Evolutionary conservation across 1,140 invertebrate genomes (phyloP).

Genomic region (Trichoplusia ni): DNA sequence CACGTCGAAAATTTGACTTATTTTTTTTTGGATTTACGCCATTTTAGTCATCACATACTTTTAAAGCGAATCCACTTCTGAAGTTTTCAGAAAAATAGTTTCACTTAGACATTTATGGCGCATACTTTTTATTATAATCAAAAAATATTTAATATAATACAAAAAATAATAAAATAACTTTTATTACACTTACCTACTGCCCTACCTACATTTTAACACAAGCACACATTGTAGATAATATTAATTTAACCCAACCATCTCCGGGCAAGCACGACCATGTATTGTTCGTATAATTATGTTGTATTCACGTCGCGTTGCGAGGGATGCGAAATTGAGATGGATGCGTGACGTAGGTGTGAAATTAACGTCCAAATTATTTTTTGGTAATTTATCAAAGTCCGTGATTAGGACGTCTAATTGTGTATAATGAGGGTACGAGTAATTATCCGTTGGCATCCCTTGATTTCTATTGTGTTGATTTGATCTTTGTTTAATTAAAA

Average conservation of each 20-base stretch:
- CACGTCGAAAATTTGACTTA: too few relatives aligned
- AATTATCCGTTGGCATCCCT: background rate
- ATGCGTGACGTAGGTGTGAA: slow-evolving; percentile 24
- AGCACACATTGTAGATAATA: too few relatives aligned
- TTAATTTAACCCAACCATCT: background rate
- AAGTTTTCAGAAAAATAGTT: too few relatives aligned
- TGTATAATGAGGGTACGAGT: slow-evolving; percentile 14
- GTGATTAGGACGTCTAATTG: slow-evolving; percentile 26
- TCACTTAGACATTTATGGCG: too few relatives aligned
- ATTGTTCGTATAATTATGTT: slow-evolving; percentile 27
- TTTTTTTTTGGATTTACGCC: too few relatives aligned
- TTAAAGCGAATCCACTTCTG: too few relatives aligned
- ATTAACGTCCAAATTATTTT: slow-evolving; percentile 32
- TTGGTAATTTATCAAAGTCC: slow-evolving; percentile 29
- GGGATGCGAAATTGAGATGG: slow-evolving; percentile 22
- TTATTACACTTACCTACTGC: too few relatives aligned
- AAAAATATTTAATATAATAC: too few relatives aligned
- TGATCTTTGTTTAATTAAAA: background rate
- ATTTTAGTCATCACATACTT: too few relatives aligned
- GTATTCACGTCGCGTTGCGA: slow-evolving; percentile 22
- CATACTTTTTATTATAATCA: too few relatives aligned
- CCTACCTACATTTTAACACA: too few relatives aligned
- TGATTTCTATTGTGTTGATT: slow-evolving; percentile 9
- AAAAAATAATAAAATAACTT: too few relatives aligned
- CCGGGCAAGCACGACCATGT: slow-evolving; percentile 4